Evolutionary conservation across 2,113 vertebrate genomes (phyloP).

Genomic region (Zosterops lateralis): DNA sequence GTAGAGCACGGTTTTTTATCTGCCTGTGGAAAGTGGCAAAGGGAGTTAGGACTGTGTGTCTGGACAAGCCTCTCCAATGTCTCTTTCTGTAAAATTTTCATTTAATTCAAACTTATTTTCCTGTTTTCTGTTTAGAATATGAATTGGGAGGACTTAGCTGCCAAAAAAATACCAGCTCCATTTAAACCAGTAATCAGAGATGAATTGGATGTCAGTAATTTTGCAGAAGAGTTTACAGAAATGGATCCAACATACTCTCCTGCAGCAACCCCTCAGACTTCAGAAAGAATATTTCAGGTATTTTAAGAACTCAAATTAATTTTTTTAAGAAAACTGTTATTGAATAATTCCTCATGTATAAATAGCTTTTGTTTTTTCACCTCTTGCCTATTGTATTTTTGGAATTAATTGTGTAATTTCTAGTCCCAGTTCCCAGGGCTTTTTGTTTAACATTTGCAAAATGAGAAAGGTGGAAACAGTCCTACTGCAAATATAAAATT

Average conservation of each 20-base stretch:
- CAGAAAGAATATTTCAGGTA: constrained; percentile 96
- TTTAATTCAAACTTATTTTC: constrained; percentile 5
- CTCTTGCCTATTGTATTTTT: background rate
- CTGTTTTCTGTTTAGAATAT: constrained; percentile 81
- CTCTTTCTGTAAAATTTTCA: background rate
- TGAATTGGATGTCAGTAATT: constrained; percentile 95
- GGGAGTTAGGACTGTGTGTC: background rate
- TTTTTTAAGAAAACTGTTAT: background rate
- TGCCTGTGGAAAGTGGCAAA: background rate
- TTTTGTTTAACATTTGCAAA: background rate
- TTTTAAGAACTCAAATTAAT: background rate
- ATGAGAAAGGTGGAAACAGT: background rate
- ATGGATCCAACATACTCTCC: constrained; percentile 98
- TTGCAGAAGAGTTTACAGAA: constrained; percentile 97
- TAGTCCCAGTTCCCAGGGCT: background rate
- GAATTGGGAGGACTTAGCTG: constrained; percentile 94
- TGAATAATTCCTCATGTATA: background rate
- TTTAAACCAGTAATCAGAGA: constrained; percentile 96
- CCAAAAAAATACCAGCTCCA: constrained; percentile 89
- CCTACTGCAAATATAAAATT: background rate
- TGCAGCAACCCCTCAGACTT: constrained; percentile 91
- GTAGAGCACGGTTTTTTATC: background rate
- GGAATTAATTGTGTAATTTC: background rate
- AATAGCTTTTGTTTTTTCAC: background rate
- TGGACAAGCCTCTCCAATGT: background rate